These are phyloP conservation scores for Semicossyphus pulcher DNA, from an alignment of 2,113 vertebrate species.

Conservation along the genomic window DNA sequence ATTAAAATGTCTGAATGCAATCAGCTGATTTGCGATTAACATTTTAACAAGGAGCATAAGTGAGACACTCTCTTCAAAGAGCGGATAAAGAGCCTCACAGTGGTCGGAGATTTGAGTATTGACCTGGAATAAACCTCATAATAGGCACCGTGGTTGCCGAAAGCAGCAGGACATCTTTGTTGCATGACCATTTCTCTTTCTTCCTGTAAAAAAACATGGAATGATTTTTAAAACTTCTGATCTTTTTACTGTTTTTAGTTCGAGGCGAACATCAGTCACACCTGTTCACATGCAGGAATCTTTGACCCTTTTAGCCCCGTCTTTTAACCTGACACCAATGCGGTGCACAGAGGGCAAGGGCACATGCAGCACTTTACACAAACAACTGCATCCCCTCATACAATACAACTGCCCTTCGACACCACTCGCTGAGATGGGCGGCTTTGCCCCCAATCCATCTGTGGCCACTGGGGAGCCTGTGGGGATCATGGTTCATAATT, in stretches of 20 bases:
- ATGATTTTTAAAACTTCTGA: neutral
- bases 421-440: slow-evolving; percentile 51
- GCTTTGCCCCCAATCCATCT: slow-evolving; percentile 64
- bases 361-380: slow-evolving; percentile 45
- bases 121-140: slow-evolving; percentile 24
- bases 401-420: slow-evolving; percentile 61
- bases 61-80: neutral
- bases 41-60: slow-evolving; percentile 38
- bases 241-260: neutral
- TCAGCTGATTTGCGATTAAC: slow-evolving; percentile 50
- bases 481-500: slow-evolving; percentile 83
- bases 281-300: slow-evolving; percentile 54
- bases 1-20: slow-evolving; percentile 35
- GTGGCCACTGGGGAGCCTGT: slow-evolving; percentile 60
- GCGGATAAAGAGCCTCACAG: slow-evolving; percentile 8
- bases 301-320: slow-evolving; percentile 26
- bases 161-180: slow-evolving; percentile 8
- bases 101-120: neutral
- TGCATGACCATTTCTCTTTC: neutral
- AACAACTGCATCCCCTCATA: slow-evolving; percentile 58
- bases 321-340: slow-evolving; percentile 56
- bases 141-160: neutral
- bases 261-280: slow-evolving; percentile 14
- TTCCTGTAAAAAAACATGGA: neutral
- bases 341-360: slow-evolving; percentile 34